Percentiles rank a stretch among this genome's conserved stretches.
Evolutionary conservation across 2,888 invertebrate species (phyloP).

Genomic region (Pachycephus smyrnensis): DNA sequence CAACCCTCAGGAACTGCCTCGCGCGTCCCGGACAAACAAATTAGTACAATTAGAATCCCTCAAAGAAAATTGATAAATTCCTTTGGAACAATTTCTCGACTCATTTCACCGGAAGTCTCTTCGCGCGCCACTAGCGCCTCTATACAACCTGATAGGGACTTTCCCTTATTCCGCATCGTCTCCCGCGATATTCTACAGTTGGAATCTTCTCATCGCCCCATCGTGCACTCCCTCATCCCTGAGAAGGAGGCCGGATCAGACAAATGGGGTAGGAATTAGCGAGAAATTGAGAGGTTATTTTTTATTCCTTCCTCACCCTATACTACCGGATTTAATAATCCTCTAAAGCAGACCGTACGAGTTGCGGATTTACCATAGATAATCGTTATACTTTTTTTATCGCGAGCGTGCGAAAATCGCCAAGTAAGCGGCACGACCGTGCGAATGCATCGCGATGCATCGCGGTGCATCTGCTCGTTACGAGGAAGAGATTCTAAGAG

Average conservation of each 20-base stretch:
- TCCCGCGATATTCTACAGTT: not conserved
- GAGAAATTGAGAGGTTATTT: conserved; percentile 53
- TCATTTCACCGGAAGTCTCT: conserved; percentile 57
- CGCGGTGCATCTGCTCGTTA: conserved; percentile 35
- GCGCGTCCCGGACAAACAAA: conserved; percentile 56
- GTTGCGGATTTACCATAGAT: conserved; percentile 15
- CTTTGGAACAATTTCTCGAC: conserved; percentile 66
- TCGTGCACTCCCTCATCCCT: conserved; percentile 10
- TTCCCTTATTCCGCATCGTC: conserved; percentile 24
- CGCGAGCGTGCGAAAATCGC: conserved; percentile 43
- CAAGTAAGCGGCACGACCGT: conserved; percentile 41
- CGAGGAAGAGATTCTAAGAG: conserved; percentile 35
- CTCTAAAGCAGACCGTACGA: not conserved
- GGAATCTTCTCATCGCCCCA: not conserved
- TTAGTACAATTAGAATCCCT: conserved; percentile 67
- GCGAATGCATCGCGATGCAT: conserved; percentile 41
- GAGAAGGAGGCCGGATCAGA: conserved; percentile 33
- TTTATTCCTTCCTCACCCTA: conserved; percentile 36
- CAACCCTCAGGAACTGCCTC: not conserved
- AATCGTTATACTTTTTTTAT: conserved; percentile 35
- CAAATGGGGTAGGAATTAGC: conserved; percentile 51
- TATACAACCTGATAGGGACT: not conserved
- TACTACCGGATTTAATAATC: not conserved
- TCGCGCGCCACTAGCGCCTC: not conserved
- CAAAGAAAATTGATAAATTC: conserved; percentile 68